These are phyloP conservation scores for Ianthella basta DNA, from an alignment of 37 sponge, comb jelly and placozoan species.

Conservation along the genomic window DNA sequence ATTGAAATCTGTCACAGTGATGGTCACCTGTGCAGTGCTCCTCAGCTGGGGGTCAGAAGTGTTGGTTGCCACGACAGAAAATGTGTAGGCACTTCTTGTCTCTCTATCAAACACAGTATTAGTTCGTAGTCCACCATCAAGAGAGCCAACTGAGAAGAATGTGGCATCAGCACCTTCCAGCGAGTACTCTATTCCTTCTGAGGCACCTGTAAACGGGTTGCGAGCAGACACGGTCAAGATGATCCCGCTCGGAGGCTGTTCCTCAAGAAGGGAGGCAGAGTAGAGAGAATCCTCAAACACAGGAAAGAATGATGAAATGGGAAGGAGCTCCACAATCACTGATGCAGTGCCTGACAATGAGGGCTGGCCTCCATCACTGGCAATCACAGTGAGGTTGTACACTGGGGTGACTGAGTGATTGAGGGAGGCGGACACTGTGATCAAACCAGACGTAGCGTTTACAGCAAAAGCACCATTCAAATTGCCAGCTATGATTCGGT, in stretches of 20 bases:
- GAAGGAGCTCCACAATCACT: slow-evolving; percentile 29
- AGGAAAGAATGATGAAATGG: slow-evolving; percentile 30
- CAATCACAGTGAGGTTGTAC: slow-evolving; percentile 59
- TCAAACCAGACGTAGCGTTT: slow-evolving; percentile 39
- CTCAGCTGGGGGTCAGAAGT: slow-evolving; percentile 25
- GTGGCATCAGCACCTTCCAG: background rate
- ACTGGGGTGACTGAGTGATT: background rate
- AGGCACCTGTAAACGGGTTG: slow-evolving; percentile 44
- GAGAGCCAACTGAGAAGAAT: slow-evolving; percentile 34
- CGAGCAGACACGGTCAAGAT: slow-evolving; percentile 51
- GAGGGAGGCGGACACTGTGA: slow-evolving; percentile 34
- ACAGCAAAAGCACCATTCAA: slow-evolving; percentile 27
- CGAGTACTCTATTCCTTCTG: slow-evolving; percentile 37
- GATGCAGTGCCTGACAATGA: slow-evolving; percentile 33
- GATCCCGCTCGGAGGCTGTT: background rate
- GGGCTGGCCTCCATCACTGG: slow-evolving; percentile 67
- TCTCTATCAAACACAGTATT: slow-evolving; percentile 48
- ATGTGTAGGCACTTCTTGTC: slow-evolving; percentile 30
- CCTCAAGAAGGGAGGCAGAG: slow-evolving; percentile 34
- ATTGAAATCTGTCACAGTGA: slow-evolving; percentile 58
- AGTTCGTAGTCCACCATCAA: slow-evolving; percentile 39
- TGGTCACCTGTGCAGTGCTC: slow-evolving; percentile 40
- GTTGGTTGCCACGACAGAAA: slow-evolving; percentile 52
- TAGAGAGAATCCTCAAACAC: slow-evolving; percentile 34
- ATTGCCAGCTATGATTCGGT: slow-evolving; percentile 40